Conservation (phyloP, 2,113 vertebrate genomes). For the Malurus cyaneus region DNA sequence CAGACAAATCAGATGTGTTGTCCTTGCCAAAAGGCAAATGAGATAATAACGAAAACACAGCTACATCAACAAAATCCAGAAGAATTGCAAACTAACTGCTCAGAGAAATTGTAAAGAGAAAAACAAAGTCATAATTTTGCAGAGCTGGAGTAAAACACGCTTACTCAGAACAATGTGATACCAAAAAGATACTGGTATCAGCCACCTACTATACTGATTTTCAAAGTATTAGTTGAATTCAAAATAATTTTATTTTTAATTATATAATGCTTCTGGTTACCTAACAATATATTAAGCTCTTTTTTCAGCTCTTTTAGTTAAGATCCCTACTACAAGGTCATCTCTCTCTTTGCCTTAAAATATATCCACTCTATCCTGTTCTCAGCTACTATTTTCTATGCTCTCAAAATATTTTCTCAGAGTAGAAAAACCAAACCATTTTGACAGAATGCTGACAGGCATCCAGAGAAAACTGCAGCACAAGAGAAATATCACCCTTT, state of each 20-base stretch:
- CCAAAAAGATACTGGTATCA: not conserved
- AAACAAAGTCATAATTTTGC: not conserved
- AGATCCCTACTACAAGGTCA: not conserved
- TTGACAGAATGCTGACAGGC: not conserved
- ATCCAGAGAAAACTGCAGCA: not conserved
- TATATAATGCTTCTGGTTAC: not conserved
- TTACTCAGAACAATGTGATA: not conserved
- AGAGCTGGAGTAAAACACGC: not conserved
- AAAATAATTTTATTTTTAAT: not conserved
- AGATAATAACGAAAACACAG: not conserved
- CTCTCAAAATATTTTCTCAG: not conserved
- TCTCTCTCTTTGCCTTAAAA: not conserved
- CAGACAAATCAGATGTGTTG: not conserved
- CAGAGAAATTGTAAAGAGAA: not conserved
- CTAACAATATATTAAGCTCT: not conserved
- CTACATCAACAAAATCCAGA: not conserved
- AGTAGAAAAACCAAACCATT: not conserved
- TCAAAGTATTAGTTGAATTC: not conserved
- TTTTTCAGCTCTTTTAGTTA: not conserved
- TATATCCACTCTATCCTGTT: not conserved
- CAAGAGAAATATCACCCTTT: not conserved
- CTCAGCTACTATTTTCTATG: not conserved
- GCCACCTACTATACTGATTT: not conserved
- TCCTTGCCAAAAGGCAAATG: constrained; percentile 5
- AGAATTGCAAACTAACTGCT: not conserved